Evolutionary conservation across 2,888 invertebrate species (phyloP).

Genomic region (Pyrgus malvae): DNA sequence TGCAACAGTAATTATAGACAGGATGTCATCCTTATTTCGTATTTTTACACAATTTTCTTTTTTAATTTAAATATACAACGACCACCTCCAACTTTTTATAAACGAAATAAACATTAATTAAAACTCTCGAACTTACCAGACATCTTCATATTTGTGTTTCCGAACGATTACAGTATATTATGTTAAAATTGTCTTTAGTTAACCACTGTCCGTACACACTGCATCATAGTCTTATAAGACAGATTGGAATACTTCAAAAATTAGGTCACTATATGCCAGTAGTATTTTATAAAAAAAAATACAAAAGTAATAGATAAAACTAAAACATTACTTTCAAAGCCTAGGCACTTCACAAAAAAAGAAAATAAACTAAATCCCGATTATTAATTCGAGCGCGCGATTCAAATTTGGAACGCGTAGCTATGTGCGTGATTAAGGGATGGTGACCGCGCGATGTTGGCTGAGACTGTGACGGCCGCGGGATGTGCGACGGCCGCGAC

Average conservation of each 20-base stretch:
- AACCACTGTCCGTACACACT: slow-evolving; percentile 35
- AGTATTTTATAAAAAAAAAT: background rate
- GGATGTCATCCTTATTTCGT: no score
- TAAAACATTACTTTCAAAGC: background rate
- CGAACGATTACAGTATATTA: slow-evolving; percentile 44
- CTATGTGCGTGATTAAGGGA: slow-evolving; percentile 38
- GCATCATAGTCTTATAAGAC: slow-evolving; percentile 27
- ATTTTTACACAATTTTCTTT: no score
- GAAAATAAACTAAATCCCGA: slow-evolving; percentile 2
- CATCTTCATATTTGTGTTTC: slow-evolving; percentile 70
- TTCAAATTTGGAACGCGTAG: slow-evolving; percentile 38
- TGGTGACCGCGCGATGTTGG: slow-evolving; percentile 43
- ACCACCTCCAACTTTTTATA: no score
- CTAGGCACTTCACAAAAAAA: slow-evolving; percentile 28
- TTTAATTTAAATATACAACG: no score
- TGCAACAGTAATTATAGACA: no score
- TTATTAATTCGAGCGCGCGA: slow-evolving; percentile 25
- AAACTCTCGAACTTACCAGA: slow-evolving; percentile 55
- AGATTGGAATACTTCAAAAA: background rate
- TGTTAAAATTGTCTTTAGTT: slow-evolving; percentile 16
- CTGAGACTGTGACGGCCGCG: slow-evolving; percentile 47
- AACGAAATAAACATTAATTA: background rate
- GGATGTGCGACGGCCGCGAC: slow-evolving; percentile 71
- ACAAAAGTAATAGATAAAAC: background rate
- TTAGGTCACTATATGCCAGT: slow-evolving; percentile 2